A percentile compares a stretch with the other conserved stretches of the same genome.
Evolutionary conservation across 2,888 invertebrate species (phyloP).

Genomic region (Scrobipalpa costella): DNA sequence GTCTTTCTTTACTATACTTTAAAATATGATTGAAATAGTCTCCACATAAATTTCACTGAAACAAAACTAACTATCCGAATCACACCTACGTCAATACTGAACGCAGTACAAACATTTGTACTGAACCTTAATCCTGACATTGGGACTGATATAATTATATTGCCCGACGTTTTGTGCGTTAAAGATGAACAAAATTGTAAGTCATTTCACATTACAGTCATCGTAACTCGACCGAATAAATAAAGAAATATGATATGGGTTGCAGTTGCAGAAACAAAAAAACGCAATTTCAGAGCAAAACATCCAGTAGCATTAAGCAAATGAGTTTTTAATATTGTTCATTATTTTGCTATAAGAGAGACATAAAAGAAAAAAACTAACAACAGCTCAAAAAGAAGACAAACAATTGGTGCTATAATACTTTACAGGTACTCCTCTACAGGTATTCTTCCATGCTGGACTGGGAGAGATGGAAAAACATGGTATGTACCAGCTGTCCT

Average conservation of each 20-base stretch:
- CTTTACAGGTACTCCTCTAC: too few relatives aligned
- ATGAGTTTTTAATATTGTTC: not conserved
- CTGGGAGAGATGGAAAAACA: too few relatives aligned
- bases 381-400: not conserved
- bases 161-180: slow-evolving; percentile 2
- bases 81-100: not conserved
- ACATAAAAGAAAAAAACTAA: not conserved
- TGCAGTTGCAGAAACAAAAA: not conserved
- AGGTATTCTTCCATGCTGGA: too few relatives aligned
- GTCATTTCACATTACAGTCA: slow-evolving; percentile 11
- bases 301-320: slow-evolving; percentile 9
- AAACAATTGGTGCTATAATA: not conserved
- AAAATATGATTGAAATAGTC: too few relatives aligned
- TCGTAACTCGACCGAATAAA: slow-evolving; percentile 4
- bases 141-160: slow-evolving; percentile 20
- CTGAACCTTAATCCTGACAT: not conserved
- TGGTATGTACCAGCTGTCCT: too few relatives aligned
- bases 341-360: not conserved
- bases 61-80: too few relatives aligned
- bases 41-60: too few relatives aligned
- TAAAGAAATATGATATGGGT: not conserved
- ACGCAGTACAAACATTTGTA: not conserved
- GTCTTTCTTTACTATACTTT: too few relatives aligned
- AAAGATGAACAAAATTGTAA: slow-evolving; percentile 7
- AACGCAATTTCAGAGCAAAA: not conserved